phyloP scores from a whole-genome alignment of 1,140 invertebrate genomes.

The Elymnias hypermnestra region DNA sequence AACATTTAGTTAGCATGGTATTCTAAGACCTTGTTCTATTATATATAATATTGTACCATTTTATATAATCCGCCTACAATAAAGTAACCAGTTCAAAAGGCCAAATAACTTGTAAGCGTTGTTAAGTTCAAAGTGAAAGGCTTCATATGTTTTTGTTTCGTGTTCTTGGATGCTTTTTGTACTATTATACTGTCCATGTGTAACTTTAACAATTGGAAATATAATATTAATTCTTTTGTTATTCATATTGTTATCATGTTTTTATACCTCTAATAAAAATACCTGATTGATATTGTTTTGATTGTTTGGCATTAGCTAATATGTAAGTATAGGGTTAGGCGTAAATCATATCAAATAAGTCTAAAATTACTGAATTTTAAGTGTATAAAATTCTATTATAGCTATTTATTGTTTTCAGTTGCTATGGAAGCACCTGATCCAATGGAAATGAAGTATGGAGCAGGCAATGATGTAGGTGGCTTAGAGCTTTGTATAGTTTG shows the following conservation, averaged over 20 bases:
- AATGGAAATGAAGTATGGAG: slow-evolving; percentile 58
- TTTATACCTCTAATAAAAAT: too few species aligned
- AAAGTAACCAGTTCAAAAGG: slow-evolving; percentile 16
- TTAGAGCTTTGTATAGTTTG: slow-evolving; percentile 95
- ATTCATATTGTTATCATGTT: too few species aligned
- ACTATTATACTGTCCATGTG: neutral
- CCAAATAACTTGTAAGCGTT: slow-evolving; percentile 10
- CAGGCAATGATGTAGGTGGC: slow-evolving; percentile 56
- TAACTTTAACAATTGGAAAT: neutral
- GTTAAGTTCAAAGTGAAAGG: slow-evolving; percentile 29
- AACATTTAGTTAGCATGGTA: slow-evolving; percentile 8
- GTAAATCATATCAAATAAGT: too few species aligned
- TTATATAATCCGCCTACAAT: slow-evolving; percentile 17
- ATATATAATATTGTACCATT: neutral
- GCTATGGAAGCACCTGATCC: slow-evolving; percentile 54
- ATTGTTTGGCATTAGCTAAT: too few species aligned
- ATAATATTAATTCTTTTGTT: too few species aligned
- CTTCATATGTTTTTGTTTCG: slow-evolving; percentile 13
- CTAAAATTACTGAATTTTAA: too few species aligned
- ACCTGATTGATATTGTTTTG: too few species aligned
- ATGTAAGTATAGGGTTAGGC: too few species aligned
- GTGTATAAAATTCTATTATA: too few species aligned
- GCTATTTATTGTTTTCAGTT: slow-evolving; percentile 12
- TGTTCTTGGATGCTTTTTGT: neutral
- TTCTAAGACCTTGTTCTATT: too few species aligned